Percentiles rank a stretch among this genome's conserved stretches.
Conservation (phyloP, 2,888 invertebrate genomes). For the Tortricodes alternella region DNA sequence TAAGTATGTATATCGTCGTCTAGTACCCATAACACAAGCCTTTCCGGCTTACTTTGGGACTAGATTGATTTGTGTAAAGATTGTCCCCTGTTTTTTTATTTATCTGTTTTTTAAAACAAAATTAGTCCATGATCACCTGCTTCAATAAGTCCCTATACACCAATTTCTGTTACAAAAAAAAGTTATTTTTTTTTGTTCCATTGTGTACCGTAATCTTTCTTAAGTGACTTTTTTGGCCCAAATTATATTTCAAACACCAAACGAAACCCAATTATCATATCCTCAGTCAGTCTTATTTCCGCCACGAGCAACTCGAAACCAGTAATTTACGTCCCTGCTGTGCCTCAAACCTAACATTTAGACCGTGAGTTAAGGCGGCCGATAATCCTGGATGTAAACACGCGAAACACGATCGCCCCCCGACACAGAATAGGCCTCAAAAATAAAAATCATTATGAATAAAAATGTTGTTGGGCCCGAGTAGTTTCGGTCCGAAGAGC, state of each 20-base stretch:
- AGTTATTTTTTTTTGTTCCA: not conserved
- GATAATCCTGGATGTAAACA: constrained; percentile 80
- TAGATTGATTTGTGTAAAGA: too few species aligned
- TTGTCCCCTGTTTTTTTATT: too few species aligned
- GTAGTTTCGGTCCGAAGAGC: not conserved
- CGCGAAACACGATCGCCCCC: constrained; percentile 79
- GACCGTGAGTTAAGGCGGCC: constrained; percentile 74
- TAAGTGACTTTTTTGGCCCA: too few species aligned
- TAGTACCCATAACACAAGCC: too few species aligned
- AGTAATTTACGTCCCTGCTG: constrained; percentile 37
- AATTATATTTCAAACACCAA: too few species aligned
- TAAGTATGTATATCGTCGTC: too few species aligned
- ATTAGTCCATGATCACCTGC: too few species aligned
- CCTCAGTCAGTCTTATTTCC: not conserved
- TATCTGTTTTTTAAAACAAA: too few species aligned
- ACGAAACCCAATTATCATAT: not conserved
- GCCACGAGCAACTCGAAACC: not conserved
- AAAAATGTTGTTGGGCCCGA: not conserved
- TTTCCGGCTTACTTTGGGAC: too few species aligned
- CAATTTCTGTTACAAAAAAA: not conserved
- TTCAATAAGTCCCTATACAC: not conserved
- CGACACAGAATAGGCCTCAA: constrained; percentile 37
- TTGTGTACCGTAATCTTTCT: too few species aligned
- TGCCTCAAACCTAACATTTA: constrained; percentile 45
- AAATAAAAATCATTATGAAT: constrained; percentile 10